These are phyloP conservation scores for Mystacides longicornis DNA, from an alignment of 2,888 invertebrate genomes.

Conservation along the genomic window DNA sequence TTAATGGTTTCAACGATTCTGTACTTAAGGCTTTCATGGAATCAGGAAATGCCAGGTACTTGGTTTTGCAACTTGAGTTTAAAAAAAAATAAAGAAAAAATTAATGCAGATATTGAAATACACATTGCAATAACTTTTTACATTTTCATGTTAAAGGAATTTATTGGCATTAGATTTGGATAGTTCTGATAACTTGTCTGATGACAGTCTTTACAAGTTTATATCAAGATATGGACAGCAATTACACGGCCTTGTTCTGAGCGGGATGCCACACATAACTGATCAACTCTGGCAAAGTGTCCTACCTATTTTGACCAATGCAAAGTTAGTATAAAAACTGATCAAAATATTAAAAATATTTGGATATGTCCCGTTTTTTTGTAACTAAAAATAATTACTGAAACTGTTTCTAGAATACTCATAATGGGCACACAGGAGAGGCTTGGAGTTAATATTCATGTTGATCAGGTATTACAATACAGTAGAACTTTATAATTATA, in stretches of 20 bases:
- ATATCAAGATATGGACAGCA: conserved; percentile 84
- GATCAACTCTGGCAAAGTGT: conserved; percentile 98
- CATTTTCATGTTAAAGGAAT: conserved; percentile 41
- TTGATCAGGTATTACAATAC: conserved; percentile 84
- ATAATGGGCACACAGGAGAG: conserved; percentile 97
- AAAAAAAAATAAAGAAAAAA: too few species aligned
- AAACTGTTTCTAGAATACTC: conserved; percentile 70
- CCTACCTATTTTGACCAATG: conserved; percentile 82
- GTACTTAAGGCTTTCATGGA: conserved; percentile 91
- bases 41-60: conserved; percentile 63
- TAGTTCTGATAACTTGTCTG: conserved; percentile 90
- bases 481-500: too few species aligned
- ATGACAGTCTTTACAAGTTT: conserved; percentile 88
- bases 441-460: conserved; percentile 92
- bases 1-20: conserved; percentile 94
- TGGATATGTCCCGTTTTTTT: too few species aligned
- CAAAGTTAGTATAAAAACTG: conserved; percentile 71
- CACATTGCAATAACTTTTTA: not conserved
- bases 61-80: too few species aligned
- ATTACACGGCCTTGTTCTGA: conserved; percentile 78
- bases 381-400: too few species aligned
- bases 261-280: conserved; percentile 96
- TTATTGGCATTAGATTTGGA: conserved; percentile 88
- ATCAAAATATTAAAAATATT: too few species aligned
- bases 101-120: too few species aligned